These are phyloP conservation scores for Villa cingulata DNA, from an alignment of 2,888 invertebrate genomes.

Conservation along the genomic window DNA sequence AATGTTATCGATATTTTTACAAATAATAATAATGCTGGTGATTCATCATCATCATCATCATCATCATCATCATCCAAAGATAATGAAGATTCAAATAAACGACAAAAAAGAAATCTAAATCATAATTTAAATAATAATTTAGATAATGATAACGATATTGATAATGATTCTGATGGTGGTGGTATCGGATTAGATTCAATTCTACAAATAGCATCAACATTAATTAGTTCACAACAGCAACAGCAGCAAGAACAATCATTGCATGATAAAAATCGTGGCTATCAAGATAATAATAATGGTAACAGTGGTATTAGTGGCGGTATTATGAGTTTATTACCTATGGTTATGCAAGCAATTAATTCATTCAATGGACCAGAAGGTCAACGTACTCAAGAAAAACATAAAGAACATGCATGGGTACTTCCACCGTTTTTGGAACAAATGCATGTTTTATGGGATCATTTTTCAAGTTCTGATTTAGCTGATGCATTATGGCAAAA, in stretches of 20 bases:
- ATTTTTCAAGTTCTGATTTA: slow-evolving; percentile 64
- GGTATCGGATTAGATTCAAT: slow-evolving; percentile 42
- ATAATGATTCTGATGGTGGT: slow-evolving; percentile 23
- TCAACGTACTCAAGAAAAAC: slow-evolving; percentile 44
- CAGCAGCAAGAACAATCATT: slow-evolving; percentile 26
- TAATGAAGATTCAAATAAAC: slow-evolving; percentile 16
- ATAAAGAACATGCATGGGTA: slow-evolving; percentile 56
- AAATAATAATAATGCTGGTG: too few species aligned
- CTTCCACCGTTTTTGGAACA: slow-evolving; percentile 57
- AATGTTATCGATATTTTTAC: slow-evolving; percentile 44
- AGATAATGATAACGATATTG: slow-evolving; percentile 1
- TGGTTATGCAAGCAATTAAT: slow-evolving; percentile 50
- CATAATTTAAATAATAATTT: neutral
- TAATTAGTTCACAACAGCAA: slow-evolving; percentile 35
- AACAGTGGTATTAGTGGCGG: too few species aligned
- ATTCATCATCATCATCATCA: neutral
- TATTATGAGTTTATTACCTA: slow-evolving; percentile 43
- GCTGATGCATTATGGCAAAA: slow-evolving; percentile 60
- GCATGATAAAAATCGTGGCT: slow-evolving; percentile 10
- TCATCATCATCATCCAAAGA: slow-evolving; percentile 3
- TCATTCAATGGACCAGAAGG: slow-evolving; percentile 49
- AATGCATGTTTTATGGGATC: slow-evolving; percentile 61
- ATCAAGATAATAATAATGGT: slow-evolving; percentile 20
- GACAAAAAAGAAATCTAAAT: slow-evolving; percentile 1
- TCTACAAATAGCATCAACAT: slow-evolving; percentile 41